Base-by-base conservation (phyloP, 2,797 vertebrate species). In the Pristis pectinata region DNA sequence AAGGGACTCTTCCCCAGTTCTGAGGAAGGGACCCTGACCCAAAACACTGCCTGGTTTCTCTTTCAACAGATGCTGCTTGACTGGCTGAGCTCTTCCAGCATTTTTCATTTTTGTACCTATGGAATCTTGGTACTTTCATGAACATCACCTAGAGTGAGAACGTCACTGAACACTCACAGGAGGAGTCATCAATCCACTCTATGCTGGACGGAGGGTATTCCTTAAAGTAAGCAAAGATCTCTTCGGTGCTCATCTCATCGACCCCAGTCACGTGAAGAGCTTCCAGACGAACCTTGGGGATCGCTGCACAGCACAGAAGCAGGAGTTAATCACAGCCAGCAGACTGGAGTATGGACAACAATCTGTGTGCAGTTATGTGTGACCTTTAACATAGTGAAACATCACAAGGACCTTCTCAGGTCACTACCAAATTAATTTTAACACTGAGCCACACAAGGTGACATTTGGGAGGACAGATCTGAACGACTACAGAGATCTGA, bases 231-330 rank as follows among this genome's bases (percentile, higher is more conserved):
- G 97, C 97, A 89, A 99, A 99, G 94, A 99, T 97, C 93, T 99
- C 98, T 96, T 99, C 98, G 1, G 99, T 99, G 95, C 99, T 99
- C 99, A 99, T 98, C 95, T 99, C 98, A 95, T 99, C 99, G 49
- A 99, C 98, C 0, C 99, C 99, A 0, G 96, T 97, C 95, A 99
- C 96, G 61, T 98, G 96, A 95, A 99, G 96, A 0, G 98, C 98
- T 97, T 99, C 99, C 96, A 99, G 95, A 0, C 99, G 98, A 95
- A 99, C 96, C 82, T 97, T 98, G 67, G 98, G 98, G 95, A 99
- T 98, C n/a, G 98, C 99, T 99, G 79, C 67, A 94, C 97, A 94
- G 96, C 13, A 94, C 11, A 34, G 67, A 49, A 89, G 94, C 34
- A 59, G 59, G 30, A 30, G 44, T 56, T 67, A 93, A 67, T 27